These are phyloP conservation scores for Molorchus minor DNA, from an alignment of 2,888 invertebrate genomes.

Conservation along the genomic window DNA sequence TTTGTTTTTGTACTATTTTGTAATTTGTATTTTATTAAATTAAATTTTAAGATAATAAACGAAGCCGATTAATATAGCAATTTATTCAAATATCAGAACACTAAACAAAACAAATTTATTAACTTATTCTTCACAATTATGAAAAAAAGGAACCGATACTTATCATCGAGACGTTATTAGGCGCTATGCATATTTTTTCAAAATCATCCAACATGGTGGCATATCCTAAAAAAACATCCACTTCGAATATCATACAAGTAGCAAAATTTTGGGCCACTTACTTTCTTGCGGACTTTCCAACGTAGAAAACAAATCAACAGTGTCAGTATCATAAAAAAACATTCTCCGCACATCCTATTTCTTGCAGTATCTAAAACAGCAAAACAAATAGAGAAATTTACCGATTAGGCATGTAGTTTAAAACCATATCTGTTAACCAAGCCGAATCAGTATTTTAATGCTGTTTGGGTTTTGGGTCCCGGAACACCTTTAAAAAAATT, in stretches of 20 bases:
- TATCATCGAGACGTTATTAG: constrained; percentile 42
- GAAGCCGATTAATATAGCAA: too few relatives aligned
- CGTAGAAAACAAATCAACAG: constrained; percentile 61
- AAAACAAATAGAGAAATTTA: constrained; percentile 39
- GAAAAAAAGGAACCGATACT: constrained; percentile 47
- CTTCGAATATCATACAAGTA: too few relatives aligned
- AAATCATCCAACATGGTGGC: constrained; percentile 50
- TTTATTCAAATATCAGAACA: constrained; percentile 5
- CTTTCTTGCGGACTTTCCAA: constrained; percentile 35
- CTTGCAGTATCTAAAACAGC: constrained; percentile 65
- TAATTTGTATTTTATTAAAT: too few relatives aligned
- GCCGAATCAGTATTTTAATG: too few relatives aligned
- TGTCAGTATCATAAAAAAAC: constrained; percentile 55
- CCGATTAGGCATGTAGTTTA: too few relatives aligned
- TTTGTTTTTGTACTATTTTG: too few relatives aligned
- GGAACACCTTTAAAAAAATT: too few relatives aligned
- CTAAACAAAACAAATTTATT: constrained; percentile 9
- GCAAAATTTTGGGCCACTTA: constrained; percentile 32
- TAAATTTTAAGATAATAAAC: too few relatives aligned
- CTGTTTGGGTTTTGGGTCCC: too few relatives aligned
- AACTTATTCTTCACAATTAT: constrained; percentile 24
- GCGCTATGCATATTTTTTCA: constrained; percentile 46
- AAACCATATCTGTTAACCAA: too few relatives aligned
- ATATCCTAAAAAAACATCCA: constrained; percentile 43
- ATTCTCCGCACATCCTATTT: constrained; percentile 67